A percentile compares a stretch with the other conserved stretches of the same genome.
Evolutionary conservation across 2,888 invertebrate species (phyloP).

Genomic region (Camptogramma bilineatum): DNA sequence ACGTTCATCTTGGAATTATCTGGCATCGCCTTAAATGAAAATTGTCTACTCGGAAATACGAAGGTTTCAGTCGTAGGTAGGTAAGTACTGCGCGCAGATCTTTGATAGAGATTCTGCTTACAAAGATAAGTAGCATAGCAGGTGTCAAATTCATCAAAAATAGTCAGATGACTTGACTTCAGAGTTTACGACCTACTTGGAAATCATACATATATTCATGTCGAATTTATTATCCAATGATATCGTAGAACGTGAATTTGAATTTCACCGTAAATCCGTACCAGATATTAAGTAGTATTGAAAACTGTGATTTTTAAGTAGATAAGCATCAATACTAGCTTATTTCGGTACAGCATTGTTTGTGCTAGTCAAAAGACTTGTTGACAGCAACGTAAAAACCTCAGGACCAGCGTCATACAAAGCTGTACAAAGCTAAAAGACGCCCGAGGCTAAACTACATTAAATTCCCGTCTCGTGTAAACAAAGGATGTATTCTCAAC

Average conservation of each 20-base stretch:
- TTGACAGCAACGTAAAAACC: not conserved
- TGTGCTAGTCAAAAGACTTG: not conserved
- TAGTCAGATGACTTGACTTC: constrained; percentile 11
- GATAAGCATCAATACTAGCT: too few species aligned
- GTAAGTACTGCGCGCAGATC: constrained; percentile 45
- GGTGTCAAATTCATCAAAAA: constrained; percentile 50
- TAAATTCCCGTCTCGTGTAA: constrained; percentile 51
- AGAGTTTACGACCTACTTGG: too few species aligned
- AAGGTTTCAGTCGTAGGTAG: constrained; percentile 47
- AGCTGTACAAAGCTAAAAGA: not conserved
- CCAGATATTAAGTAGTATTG: too few species aligned
- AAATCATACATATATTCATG: too few species aligned
- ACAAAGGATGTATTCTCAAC: constrained; percentile 51
- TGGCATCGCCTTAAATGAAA: constrained; percentile 54
- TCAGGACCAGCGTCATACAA: not conserved
- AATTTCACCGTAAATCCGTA: too few species aligned
- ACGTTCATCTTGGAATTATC: constrained; percentile 43
- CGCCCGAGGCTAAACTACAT: constrained; percentile 50
- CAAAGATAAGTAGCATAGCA: constrained; percentile 45
- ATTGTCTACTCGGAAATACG: constrained; percentile 54
- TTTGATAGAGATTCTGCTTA: constrained; percentile 50
- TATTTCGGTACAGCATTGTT: not conserved
- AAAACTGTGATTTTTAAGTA: too few species aligned
- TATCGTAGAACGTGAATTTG: not conserved
- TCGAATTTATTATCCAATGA: too few species aligned